phyloP scores from a whole-genome alignment of 2,888 invertebrate genomes.

The Xestia rhomboidea region DNA sequence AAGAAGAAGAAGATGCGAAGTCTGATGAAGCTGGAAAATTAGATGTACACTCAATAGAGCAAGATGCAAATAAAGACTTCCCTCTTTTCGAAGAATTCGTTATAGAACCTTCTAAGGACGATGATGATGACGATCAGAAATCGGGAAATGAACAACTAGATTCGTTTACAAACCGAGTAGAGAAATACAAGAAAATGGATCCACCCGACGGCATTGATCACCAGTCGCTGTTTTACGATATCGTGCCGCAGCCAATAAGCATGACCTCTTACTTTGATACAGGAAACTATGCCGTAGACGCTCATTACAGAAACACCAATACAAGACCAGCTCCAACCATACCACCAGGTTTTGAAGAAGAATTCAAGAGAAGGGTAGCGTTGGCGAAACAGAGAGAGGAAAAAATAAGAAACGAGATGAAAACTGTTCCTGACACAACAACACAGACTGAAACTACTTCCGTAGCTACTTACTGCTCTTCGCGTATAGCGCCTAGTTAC shows the following conservation, averaged over 20 bases:
- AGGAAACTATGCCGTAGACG: conserved; percentile 86
- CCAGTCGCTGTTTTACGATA: conserved; percentile 56
- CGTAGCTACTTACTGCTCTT: conserved; percentile 64
- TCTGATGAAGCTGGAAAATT: conserved; percentile 82
- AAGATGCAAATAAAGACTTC: conserved; percentile 86
- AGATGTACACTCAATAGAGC: conserved; percentile 86
- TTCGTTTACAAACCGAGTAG: conserved; percentile 84
- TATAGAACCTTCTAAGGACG: conserved; percentile 84
- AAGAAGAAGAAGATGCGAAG: conserved; percentile 83
- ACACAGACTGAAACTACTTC: conserved; percentile 74
- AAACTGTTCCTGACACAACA: conserved; percentile 73
- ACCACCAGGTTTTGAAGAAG: conserved; percentile 86
- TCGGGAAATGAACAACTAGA: conserved; percentile 74
- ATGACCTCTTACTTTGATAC: conserved; percentile 88
- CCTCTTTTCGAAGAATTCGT: conserved; percentile 84
- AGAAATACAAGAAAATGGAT: conserved; percentile 82
- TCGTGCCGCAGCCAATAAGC: conserved; percentile 75
- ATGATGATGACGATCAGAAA: conserved; percentile 84
- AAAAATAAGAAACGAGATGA: conserved; percentile 42
- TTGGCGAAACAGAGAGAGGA: conserved; percentile 51
- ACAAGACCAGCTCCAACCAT: conserved; percentile 74
- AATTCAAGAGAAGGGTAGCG: conserved; percentile 69
- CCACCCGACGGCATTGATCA: conserved; percentile 62
- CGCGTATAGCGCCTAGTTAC: conserved; percentile 35
- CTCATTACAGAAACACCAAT: conserved; percentile 81